phyloP scores from a whole-genome alignment of 2,797 vertebrate genomes.

The Phyllotis vaccarum region DNA sequence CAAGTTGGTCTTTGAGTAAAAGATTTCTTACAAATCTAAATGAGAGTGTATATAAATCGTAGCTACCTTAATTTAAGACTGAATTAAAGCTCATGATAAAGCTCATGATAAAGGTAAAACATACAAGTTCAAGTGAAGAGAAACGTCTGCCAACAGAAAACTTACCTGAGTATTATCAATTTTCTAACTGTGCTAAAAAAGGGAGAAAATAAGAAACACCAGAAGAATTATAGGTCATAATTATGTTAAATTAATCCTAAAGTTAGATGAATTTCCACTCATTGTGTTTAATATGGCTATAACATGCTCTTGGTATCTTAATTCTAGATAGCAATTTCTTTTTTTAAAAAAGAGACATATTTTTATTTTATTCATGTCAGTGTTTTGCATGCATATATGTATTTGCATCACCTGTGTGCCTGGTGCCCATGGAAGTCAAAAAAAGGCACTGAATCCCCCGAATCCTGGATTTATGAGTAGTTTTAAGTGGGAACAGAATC shows the following conservation, averaged over 20 bases:
- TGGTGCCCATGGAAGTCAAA: background rate
- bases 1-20: constrained; percentile 96
- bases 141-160: constrained; percentile 40
- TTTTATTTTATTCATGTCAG: background rate
- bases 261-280: background rate
- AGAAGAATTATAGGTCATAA: background rate
- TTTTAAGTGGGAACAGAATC: background rate
- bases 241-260: constrained; percentile 15
- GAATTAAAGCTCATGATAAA: constrained; percentile 54
- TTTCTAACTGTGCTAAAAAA: background rate
- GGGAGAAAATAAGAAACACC: background rate
- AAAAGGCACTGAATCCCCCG: rapidly evolving
- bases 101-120: background rate
- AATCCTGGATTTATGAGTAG: background rate
- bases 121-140: background rate
- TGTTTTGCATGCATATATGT: background rate
- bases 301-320: constrained; percentile 28
- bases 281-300: background rate
- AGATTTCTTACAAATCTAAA: constrained; percentile 97
- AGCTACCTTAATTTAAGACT: background rate
- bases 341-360: background rate
- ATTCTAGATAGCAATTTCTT: constrained; percentile 3
- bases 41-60: background rate
- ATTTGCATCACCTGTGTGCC: background rate
- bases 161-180: background rate